phyloP scores from a whole-genome alignment of 2,797 vertebrate genomes.

The Enteromius afrohamiltoni region DNA sequence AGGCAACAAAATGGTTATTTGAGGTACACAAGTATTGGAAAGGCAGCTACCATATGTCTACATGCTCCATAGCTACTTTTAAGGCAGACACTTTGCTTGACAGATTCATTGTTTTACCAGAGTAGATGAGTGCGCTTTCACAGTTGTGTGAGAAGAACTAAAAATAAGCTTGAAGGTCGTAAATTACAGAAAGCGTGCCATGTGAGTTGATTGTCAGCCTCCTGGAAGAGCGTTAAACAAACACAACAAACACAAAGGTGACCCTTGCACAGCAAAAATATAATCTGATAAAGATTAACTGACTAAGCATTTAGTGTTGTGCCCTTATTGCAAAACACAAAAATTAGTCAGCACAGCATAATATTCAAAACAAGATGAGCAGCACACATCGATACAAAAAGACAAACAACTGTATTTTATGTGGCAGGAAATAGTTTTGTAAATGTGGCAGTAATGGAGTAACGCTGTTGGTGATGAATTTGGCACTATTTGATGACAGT shows the following conservation, averaged over 20 bases:
- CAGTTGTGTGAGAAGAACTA: constrained; percentile 30
- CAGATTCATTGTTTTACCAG: constrained; percentile 9
- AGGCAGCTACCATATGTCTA: constrained; percentile 7
- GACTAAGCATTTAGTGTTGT: background rate
- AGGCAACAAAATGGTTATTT: constrained; percentile 18
- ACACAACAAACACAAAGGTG: constrained; percentile 34
- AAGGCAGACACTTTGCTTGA: constrained; percentile 22
- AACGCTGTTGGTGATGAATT: constrained; percentile 30
- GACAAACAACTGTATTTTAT: background rate
- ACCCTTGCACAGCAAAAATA: constrained; percentile 27
- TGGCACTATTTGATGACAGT: constrained; percentile 27
- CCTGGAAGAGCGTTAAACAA: constrained; percentile 28
- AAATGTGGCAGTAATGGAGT: constrained; percentile 30
- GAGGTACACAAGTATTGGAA: constrained; percentile 16
- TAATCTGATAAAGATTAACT: constrained; percentile 47
- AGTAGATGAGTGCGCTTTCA: background rate
- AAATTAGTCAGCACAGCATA: constrained; percentile 12
- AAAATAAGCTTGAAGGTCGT: constrained; percentile 48
- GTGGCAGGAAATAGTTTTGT: background rate
- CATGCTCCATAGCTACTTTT: background rate
- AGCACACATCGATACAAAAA: constrained; percentile 11
- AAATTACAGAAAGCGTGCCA: constrained; percentile 35
- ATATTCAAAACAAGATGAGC: background rate
- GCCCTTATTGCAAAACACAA: constrained; percentile 19
- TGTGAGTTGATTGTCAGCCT: background rate